Base-by-base conservation (phyloP, 1,140 invertebrate species). In the Drosophila ercepeae region DNA sequence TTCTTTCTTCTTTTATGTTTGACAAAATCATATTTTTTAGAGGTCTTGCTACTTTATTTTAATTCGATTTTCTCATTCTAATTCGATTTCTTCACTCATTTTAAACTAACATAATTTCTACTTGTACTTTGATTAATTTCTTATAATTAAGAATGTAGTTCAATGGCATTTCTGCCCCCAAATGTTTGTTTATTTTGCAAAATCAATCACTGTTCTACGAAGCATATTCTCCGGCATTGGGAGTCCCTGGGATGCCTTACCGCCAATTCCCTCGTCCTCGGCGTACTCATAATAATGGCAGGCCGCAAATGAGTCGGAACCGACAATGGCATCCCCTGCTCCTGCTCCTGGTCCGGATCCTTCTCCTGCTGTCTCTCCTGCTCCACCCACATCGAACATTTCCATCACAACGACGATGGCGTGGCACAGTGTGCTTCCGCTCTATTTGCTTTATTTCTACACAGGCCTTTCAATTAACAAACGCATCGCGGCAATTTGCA, bases 191-290 rank as follows among this genome's bases (percentile, higher is more conserved):
- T 32, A 29, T 54, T 19, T 13, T 6, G 4, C 16, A 16, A 8
- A 21, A 32, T 65, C 23, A 4, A 18, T 8, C 7, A 19, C 8
- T 42, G 16, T 18, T 18, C 8, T 42, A 2, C 39, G 8, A 14
- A 14, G 0, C 14, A 55, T 55, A 41, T n/a, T 42, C n/a, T 42
- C 11, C 9, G 11, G 4, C 6, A 1, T 19, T 23, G 6, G 8
- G 42, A 52, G 18, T 65, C 54, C 60, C 60, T 3, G 29, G 4
- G 27, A 19, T 44, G 13, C 23, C 81, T 84, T 48, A 84, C 81
- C 81, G 72, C 81, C 81, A 76, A 86, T 88, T 48, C 81, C 81
- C 52, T 86, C 81, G 44, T 86, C 81, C 21, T 84, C 75, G 7
- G 23, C 45, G 25, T 59, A 57, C 39, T 77, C 71, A 46, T 77